These are phyloP conservation scores for Rosalia funebris DNA, from an alignment of 2,888 invertebrate species.

Conservation along the genomic window DNA sequence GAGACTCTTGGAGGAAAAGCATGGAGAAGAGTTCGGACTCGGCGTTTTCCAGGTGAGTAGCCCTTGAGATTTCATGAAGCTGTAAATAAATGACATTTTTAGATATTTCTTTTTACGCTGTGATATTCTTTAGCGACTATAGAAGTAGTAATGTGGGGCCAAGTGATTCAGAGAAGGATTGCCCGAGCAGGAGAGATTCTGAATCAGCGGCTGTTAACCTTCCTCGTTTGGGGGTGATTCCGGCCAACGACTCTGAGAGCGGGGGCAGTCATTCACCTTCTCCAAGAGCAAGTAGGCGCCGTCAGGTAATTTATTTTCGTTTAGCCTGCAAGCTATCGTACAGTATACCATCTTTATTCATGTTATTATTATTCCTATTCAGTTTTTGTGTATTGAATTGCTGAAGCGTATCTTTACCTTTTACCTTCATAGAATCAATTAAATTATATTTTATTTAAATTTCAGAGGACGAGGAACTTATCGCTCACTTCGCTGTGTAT, in stretches of 20 bases:
- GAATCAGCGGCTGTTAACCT: conserved; percentile 62
- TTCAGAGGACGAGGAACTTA: conserved; percentile 86
- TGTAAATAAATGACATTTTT: background rate
- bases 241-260: conserved; percentile 84
- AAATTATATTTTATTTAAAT: conserved; percentile 55
- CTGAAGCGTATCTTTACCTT: background rate
- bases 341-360: too few species aligned
- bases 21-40: conserved; percentile 93
- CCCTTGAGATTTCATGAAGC: too few species aligned
- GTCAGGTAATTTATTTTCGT: conserved; percentile 76
- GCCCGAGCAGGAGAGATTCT: conserved; percentile 78
- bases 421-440: background rate
- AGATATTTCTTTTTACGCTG: background rate
- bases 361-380: background rate
- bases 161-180: conserved; percentile 89
- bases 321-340: background rate
- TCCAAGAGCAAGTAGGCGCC: conserved; percentile 81
- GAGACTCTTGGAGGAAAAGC: conserved; percentile 91
- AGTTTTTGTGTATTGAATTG: background rate
- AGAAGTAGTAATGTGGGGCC: conserved; percentile 90
- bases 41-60: conserved; percentile 84
- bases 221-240: conserved; percentile 71
- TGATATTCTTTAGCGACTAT: conserved; percentile 78
- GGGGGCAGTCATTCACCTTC: conserved; percentile 89
- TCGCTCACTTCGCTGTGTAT: conserved; percentile 97